Evolutionary conservation across 1,140 invertebrate species (phyloP).

Genomic region (Danaus plexippus): DNA sequence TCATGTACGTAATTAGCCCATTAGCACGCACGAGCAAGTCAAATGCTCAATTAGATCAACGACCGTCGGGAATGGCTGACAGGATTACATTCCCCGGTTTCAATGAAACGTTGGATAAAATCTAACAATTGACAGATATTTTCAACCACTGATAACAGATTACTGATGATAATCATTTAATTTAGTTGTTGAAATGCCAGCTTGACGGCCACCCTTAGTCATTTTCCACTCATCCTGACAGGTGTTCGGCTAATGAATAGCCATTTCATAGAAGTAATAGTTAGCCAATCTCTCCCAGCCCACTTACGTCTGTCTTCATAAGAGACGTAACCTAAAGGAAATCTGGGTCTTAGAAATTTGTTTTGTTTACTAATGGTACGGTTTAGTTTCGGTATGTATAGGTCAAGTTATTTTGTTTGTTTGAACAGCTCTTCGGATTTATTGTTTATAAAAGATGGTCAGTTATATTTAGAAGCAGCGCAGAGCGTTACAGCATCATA

Average conservation of each 20-base stretch:
- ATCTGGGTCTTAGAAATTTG: conserved; percentile 18
- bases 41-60: conserved; percentile 70
- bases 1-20: conserved; percentile 65
- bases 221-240: conserved; percentile 21
- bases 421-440: conserved; percentile 3
- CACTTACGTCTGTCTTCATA: conserved; percentile 23
- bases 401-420: conserved; percentile 3
- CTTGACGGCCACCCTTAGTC: conserved; percentile 12
- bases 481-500: conserved; percentile 3
- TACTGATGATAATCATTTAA: too few species aligned
- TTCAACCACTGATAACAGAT: background rate
- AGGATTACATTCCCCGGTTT: conserved; percentile 55
- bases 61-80: conserved; percentile 54
- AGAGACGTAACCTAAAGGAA: conserved; percentile 18
- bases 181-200: background rate
- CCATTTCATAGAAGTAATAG: conserved; percentile 18
- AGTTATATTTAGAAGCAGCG: too few species aligned
- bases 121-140: conserved; percentile 38
- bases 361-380: conserved; percentile 3
- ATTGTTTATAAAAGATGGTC: too few species aligned
- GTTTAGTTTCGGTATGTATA: conserved; percentile 4
- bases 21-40: conserved; percentile 65
- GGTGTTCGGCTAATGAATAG: conserved; percentile 11
- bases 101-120: conserved; percentile 47
- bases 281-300: conserved; percentile 15